Base-by-base conservation (phyloP, 2,888 invertebrate species). In the Homarus gammarus region DNA sequence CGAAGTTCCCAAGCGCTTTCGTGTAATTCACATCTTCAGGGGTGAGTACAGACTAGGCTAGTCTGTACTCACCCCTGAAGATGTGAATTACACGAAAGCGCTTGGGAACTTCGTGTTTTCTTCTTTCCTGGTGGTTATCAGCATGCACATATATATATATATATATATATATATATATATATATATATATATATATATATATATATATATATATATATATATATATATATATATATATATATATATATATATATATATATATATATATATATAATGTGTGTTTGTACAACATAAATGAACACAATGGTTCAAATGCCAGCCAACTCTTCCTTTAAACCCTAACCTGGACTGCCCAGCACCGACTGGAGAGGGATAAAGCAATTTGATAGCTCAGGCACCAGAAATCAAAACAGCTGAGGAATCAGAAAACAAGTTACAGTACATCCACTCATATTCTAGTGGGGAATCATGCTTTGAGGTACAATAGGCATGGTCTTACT, bases 101-200 rank as follows among this genome's bases (percentile, higher is more conserved):
- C n/a, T n/a, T n/a, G n/a, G n/a, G n/a, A n/a, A n/a, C n/a, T n/a
- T n/a, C n/a, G n/a, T 31, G 22, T 22, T 18, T 77, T 15, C 38
- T 36, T 38, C 36, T 36, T 36, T 18, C 36, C 36, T 18, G 36
- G 36, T 75, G 77, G 77, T 40, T 81, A 81, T 81, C 81, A 61
- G 81, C 81, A 82, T 56, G 82, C 56, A 64, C 82, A 81, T 56
- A 81, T 56, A 81, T 27, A 81, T 81, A 81, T 81, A 81, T 81
- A 81, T 81, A 81, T 81, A 81, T 81, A 81, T 81, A 82, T 64
- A 56, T 82, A 82, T 82, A 82, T 40, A 78, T 78, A 78, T 78
- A 78, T 78, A 78, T 78, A 78, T 78, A 78, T 78, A 78, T 78
- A 78, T 78, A 78, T 78, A 78, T 78, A 78, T 75, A 75, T 75